These are phyloP conservation scores for Conus canariensis DNA, from an alignment of 2,888 invertebrate genomes.

Conservation along the genomic window DNA sequence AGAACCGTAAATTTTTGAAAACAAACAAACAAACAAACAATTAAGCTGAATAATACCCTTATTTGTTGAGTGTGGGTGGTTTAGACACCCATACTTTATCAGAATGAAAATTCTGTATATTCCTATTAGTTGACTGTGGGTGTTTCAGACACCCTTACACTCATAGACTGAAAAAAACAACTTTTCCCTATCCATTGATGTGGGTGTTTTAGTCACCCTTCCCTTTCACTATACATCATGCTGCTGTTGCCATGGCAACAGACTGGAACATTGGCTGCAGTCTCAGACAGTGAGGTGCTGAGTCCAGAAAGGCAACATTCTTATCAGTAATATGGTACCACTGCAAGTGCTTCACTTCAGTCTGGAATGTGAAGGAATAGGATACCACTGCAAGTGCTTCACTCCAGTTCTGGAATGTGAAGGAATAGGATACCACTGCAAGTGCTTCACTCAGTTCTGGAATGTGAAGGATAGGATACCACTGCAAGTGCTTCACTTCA, in stretches of 20 bases:
- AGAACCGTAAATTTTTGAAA: conserved; percentile 5
- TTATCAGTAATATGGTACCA: conserved; percentile 8
- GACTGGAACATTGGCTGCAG: neutral
- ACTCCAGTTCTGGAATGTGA: no score
- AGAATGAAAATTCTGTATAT: neutral
- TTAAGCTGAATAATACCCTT: neutral
- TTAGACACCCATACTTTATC: neutral
- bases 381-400: no score
- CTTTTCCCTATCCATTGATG: neutral
- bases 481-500: no score
- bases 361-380: no score
- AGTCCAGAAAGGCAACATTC: conserved; percentile 8
- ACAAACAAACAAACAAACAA: neutral
- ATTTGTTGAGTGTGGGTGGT: conserved; percentile 13
- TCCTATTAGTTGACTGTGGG: conserved; percentile 5
- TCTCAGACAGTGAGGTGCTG: conserved; percentile 14
- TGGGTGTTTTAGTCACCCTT: conserved; percentile 13
- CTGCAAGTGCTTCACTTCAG: neutral
- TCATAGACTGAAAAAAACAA: neutral
- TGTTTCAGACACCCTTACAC: conserved; percentile 14
- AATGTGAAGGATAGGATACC: no score
- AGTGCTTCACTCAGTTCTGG: no score
- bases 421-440: no score
- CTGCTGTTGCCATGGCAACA: neutral
- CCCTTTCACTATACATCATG: neutral